phyloP scores from a whole-genome alignment of 2,888 invertebrate genomes.

The Stegophylla sp. region DNA sequence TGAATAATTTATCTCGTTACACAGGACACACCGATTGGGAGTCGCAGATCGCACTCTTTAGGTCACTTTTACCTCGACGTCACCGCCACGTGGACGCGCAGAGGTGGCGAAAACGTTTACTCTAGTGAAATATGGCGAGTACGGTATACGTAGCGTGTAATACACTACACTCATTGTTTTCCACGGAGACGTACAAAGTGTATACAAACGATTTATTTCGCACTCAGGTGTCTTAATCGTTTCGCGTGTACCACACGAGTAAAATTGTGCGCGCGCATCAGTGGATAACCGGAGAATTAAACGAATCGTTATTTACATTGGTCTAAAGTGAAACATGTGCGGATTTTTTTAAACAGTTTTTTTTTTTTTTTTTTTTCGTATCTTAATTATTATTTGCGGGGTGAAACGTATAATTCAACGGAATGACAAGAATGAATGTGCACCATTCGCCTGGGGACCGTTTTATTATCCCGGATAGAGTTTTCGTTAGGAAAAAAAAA shows the following conservation, averaged over 20 bases:
- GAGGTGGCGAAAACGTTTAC: too few species aligned
- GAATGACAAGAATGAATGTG: slow-evolving; percentile 57
- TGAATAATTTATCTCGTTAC: too few species aligned
- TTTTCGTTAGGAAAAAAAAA: slow-evolving; percentile 42
- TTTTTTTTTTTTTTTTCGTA: too few species aligned
- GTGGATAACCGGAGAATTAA: background rate
- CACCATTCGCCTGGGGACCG: slow-evolving; percentile 45
- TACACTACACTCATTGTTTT: too few species aligned
- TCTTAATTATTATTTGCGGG: slow-evolving; percentile 57
- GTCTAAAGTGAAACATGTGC: slow-evolving; percentile 6
- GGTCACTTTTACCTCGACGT: too few species aligned
- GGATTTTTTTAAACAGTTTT: slow-evolving; percentile 31
- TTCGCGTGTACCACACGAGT: background rate
- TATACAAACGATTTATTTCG: background rate
- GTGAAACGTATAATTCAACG: slow-evolving; percentile 55
- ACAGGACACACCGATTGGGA: too few species aligned
- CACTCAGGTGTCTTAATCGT: background rate
- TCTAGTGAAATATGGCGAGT: too few species aligned
- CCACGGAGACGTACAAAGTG: background rate
- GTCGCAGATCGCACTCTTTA: too few species aligned
- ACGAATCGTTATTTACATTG: slow-evolving; percentile 19
- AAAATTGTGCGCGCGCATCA: background rate
- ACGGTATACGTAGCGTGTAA: too few species aligned
- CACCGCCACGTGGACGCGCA: too few species aligned
- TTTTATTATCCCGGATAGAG: slow-evolving; percentile 52